Base-by-base conservation (phyloP, 2,797 vertebrate genomes). In the Chaenodraco wilsoni region DNA sequence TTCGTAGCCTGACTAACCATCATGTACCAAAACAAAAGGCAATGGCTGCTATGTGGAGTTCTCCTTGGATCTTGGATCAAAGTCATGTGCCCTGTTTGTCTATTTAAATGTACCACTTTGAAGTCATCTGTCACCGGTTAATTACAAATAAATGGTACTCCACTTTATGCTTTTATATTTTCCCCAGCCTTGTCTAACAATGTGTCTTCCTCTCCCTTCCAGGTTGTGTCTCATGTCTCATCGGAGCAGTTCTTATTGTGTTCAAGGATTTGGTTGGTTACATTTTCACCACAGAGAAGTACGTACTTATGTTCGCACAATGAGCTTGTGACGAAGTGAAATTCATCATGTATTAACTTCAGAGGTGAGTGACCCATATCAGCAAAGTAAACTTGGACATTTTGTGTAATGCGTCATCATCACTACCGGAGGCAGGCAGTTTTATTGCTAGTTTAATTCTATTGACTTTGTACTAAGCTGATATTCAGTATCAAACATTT, bases 201-300 rank as follows among this genome's bases (percentile, higher is more conserved):
- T 1, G 0, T 13, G n/a, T 74, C n/a, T 76, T 76, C 70, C 64
- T 63, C 46, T n/a, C 31, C 79, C 49, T 65, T 85, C n/a, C 58
- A 95, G 93, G 78, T 17, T 21, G 83, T 12, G 12, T 82, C 51
- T 89, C 93, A 0, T 91, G 89, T 87, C 19, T 95, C 69, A 60
- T 95, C 61, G 88, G 84, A 44, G 31, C 27, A 0, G 52, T 75
- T 61, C 51, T 93, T 17, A 81, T 68, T 60, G 19, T 83, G 49
- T 50, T 88, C 0, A 95, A 89, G 76, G 80, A 95, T 0, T 45
- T 95, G 44, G 87, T 96, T 75, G 96, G 91, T 10, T 94, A 94
- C 40, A 78, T 96, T 82, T 98, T 97, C 77, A 98, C 96, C 45
- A 77, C 19, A 0, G 96, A 97, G 1, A 72, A 79, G 96, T 97